phyloP scores from a whole-genome alignment of 2,113 vertebrate genomes.

The Anhinga rufa region DNA sequence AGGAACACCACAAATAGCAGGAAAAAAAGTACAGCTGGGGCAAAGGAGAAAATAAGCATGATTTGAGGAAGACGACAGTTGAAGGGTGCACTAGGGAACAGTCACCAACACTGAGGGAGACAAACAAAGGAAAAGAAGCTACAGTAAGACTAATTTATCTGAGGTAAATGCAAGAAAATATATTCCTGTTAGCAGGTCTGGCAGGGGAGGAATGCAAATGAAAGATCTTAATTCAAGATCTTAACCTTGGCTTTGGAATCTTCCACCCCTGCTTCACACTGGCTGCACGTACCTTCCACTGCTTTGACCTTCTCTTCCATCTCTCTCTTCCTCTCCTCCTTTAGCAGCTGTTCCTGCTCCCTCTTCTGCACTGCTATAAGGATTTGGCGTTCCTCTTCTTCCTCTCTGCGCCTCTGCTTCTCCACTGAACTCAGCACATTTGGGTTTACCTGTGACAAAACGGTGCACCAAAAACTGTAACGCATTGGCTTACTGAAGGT shows the following conservation, averaged over 20 bases:
- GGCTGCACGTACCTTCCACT: conserved; percentile 80
- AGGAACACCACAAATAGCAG: not conserved
- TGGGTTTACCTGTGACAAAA: conserved; percentile 70
- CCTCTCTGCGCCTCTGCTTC: conserved; percentile 84
- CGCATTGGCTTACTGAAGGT: not conserved
- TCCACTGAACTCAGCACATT: conserved; percentile 71
- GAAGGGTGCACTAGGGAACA: not conserved
- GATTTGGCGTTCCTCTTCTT: conserved; percentile 88
- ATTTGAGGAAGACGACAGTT: not conserved
- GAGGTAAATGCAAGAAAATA: not conserved
- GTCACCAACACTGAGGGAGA: not conserved
- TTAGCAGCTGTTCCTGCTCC: conserved; percentile 88
- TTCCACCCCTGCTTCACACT: not conserved
- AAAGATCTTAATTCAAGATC: not conserved
- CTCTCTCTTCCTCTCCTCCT: conserved; percentile 88
- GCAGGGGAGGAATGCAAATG: not conserved
- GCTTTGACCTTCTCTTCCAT: conserved; percentile 91
- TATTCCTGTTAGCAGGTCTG: not conserved
- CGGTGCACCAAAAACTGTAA: not conserved
- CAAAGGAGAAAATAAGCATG: not conserved
- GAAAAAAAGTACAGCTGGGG: not conserved
- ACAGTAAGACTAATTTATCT: not conserved
- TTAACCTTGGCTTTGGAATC: not conserved
- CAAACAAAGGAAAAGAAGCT: not conserved
- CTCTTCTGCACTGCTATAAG: conserved; percentile 89